These are phyloP conservation scores for Misgurnus mizolepis DNA, from an alignment of 2,113 vertebrate genomes.

Conservation along the genomic window DNA sequence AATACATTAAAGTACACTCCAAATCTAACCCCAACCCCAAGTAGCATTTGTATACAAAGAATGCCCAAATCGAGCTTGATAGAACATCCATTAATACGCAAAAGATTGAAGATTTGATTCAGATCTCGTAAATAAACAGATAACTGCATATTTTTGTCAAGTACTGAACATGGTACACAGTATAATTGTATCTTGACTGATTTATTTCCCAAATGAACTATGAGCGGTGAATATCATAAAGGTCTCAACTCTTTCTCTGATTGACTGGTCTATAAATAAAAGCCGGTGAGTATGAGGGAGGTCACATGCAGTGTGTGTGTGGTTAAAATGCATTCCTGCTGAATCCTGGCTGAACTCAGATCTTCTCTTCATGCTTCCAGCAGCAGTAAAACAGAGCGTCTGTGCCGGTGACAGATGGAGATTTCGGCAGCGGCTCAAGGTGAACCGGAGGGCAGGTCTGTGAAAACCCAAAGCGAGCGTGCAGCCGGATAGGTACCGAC, in stretches of 20 bases:
- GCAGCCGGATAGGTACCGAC: conserved; percentile 1
- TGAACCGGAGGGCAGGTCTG: conserved; percentile 64
- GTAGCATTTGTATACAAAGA: too few species aligned
- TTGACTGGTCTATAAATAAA: conserved; percentile 3
- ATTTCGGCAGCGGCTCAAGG: conserved; percentile 54
- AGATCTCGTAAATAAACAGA: too few species aligned
- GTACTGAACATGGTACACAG: too few species aligned
- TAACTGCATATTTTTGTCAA: too few species aligned
- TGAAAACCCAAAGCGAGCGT: conserved; percentile 43
- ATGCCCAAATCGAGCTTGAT: too few species aligned
- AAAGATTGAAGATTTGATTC: neutral
- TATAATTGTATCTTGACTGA: neutral
- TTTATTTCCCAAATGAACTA: neutral
- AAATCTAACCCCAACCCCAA: too few species aligned
- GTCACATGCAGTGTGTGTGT: conserved; percentile 24
- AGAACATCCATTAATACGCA: too few species aligned
- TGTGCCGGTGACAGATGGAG: conserved; percentile 59
- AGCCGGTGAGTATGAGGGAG: neutral
- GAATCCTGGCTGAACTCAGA: conserved; percentile 53
- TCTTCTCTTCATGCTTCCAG: conserved; percentile 36
- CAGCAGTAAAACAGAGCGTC: conserved; percentile 48
- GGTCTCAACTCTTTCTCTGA: conserved; percentile 16
- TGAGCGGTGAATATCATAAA: neutral
- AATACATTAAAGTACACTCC: too few species aligned
- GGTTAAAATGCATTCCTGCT: conserved; percentile 40